These are phyloP conservation scores for Apis laboriosa DNA, from an alignment of 1,140 invertebrate genomes.

Conservation along the genomic window DNA sequence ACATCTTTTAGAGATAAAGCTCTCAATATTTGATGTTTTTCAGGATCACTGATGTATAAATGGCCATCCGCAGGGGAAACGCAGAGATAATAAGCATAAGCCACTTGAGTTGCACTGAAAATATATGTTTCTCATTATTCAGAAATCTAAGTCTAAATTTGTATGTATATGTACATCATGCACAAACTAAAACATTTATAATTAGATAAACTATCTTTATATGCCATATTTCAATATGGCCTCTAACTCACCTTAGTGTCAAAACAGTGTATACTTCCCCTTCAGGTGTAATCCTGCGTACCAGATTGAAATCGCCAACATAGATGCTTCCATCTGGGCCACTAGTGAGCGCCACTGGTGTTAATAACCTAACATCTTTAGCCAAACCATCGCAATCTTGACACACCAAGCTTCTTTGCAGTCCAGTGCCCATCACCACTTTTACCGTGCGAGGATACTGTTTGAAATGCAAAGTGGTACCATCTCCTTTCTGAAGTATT, in stretches of 20 bases:
- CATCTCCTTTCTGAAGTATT: conserved; percentile 97
- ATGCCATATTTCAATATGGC: neutral
- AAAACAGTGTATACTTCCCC: conserved; percentile 95
- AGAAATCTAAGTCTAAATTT: neutral
- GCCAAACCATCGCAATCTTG: conserved; percentile 93
- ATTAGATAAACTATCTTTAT: neutral
- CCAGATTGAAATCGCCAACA: conserved; percentile 98
- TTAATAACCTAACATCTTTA: conserved; percentile 92
- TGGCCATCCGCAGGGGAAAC: conserved; percentile 97
- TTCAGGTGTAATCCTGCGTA: conserved; percentile 94
- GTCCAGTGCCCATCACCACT: conserved; percentile 96
- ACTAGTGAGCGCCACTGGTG: conserved; percentile 95
- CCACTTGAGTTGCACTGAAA: conserved; percentile 92
- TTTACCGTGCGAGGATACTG: conserved; percentile 94
- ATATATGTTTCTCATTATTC: no score
- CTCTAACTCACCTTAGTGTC: conserved; percentile 88
- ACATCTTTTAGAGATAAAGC: conserved; percentile 89
- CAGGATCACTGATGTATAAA: conserved; percentile 97
- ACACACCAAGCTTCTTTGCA: conserved; percentile 89
- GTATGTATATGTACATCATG: no score
- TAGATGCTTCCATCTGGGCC: conserved; percentile 98
- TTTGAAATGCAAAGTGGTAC: conserved; percentile 95
- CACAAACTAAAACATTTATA: no score
- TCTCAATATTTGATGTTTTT: conserved; percentile 92
- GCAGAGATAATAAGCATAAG: conserved; percentile 97